Percentiles rank a stretch among this genome's conserved stretches.
Conservation (phyloP, 2,888 invertebrate genomes). For the Melangyna quadrimaculata region DNA sequence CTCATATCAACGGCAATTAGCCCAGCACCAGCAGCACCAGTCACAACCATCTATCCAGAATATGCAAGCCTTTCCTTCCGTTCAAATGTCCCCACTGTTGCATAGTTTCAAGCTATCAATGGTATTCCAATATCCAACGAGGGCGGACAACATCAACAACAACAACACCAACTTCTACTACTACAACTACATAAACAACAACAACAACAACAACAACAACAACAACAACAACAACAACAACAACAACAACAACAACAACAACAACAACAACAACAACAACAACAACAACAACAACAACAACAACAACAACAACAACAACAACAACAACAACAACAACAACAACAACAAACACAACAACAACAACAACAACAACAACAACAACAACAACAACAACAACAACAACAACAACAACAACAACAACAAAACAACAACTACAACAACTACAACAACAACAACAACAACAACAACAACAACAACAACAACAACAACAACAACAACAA, state of each 20-base stretch:
- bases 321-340: constrained; percentile 62
- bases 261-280: constrained; percentile 12
- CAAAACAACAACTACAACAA: not conserved
- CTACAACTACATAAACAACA: too few relatives aligned
- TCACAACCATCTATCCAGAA: too few relatives aligned
- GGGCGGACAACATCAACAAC: too few relatives aligned
- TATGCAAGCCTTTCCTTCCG: too few relatives aligned
- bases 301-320: constrained; percentile 44
- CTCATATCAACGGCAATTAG: too few relatives aligned
- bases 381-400: constrained; percentile 47
- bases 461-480: constrained; percentile 20
- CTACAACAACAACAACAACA: constrained; percentile 16
- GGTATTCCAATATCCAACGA: too few relatives aligned
- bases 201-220: too few relatives aligned
- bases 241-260: constrained; percentile 44
- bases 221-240: constrained; percentile 48
- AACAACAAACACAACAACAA: constrained; percentile 65
- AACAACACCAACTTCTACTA: too few relatives aligned
- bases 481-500: constrained; percentile 3
- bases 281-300: constrained; percentile 64
- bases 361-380: constrained; percentile 51
- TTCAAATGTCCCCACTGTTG: too few relatives aligned
- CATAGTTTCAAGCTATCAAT: too few relatives aligned
- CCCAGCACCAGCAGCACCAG: too few relatives aligned
- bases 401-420: constrained; percentile 39